Percentiles rank a stretch among this genome's conserved stretches.
These are phyloP conservation scores for Apodemia zela DNA, from an alignment of 2,888 invertebrate genomes.

Conservation along the genomic window DNA sequence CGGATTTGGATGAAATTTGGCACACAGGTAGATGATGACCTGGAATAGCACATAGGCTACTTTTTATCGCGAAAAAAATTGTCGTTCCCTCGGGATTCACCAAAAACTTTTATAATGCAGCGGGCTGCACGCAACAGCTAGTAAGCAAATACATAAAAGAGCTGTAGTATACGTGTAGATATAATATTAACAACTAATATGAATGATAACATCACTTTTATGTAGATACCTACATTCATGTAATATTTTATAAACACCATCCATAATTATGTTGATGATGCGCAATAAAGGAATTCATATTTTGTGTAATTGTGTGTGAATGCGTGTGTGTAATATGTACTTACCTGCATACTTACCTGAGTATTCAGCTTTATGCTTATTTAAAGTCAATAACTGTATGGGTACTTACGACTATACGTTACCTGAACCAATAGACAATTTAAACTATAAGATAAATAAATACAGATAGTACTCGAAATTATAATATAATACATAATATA, in stretches of 20 bases:
- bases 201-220: background rate
- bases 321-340: background rate
- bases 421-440: no score
- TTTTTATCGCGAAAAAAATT: no score
- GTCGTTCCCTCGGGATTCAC: no score
- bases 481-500: no score
- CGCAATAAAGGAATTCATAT: background rate
- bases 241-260: background rate
- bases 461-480: no score
- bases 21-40: no score
- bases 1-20: no score
- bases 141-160: background rate
- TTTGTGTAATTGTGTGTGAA: background rate
- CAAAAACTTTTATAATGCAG: no score
- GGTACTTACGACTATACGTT: no score
- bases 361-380: background rate
- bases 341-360: background rate
- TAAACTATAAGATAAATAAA: no score
- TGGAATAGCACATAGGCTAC: no score
- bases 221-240: background rate
- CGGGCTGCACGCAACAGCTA: no score
- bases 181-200: background rate
- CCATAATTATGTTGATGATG: background rate
- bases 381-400: background rate
- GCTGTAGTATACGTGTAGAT: background rate